A percentile compares a stretch with the other conserved stretches of the same genome.
These are phyloP conservation scores for Ictalurus punctatus DNA, from an alignment of 2,113 vertebrate species.

Conservation along the genomic window DNA sequence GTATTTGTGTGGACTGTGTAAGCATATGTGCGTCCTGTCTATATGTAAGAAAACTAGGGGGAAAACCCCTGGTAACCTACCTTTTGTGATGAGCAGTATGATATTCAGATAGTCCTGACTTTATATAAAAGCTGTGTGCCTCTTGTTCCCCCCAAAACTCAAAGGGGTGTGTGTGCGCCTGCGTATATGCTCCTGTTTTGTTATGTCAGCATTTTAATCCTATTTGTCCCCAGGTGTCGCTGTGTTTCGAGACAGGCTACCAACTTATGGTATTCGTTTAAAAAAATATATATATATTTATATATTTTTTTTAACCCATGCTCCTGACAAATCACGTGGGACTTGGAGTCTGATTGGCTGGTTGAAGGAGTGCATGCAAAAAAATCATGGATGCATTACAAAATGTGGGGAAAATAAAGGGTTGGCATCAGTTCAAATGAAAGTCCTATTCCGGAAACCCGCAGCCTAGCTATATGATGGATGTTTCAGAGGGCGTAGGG, in stretches of 20 bases:
- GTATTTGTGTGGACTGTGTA: neutral
- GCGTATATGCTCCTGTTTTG: neutral
- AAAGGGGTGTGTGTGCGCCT: neutral
- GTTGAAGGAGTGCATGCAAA: conserved; percentile 38
- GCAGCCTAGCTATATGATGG: neutral
- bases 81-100: neutral
- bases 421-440: neutral
- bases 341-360: conserved; percentile 47
- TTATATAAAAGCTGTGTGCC: neutral
- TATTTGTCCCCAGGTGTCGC: conserved; percentile 59
- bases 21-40: neutral
- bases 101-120: neutral
- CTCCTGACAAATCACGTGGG: conserved; percentile 48
- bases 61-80: neutral
- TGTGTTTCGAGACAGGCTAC: conserved; percentile 62
- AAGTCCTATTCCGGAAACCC: neutral
- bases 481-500: neutral
- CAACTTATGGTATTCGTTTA: conserved; percentile 58
- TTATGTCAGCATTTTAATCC: conserved; percentile 20
- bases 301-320: neutral
- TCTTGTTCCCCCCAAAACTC: neutral
- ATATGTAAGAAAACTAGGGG: neutral
- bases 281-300: no score
- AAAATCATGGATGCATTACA: conserved; percentile 1
- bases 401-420: neutral